phyloP scores from a whole-genome alignment of 2,797 vertebrate species.

The Passerculus sandwichensis region DNA sequence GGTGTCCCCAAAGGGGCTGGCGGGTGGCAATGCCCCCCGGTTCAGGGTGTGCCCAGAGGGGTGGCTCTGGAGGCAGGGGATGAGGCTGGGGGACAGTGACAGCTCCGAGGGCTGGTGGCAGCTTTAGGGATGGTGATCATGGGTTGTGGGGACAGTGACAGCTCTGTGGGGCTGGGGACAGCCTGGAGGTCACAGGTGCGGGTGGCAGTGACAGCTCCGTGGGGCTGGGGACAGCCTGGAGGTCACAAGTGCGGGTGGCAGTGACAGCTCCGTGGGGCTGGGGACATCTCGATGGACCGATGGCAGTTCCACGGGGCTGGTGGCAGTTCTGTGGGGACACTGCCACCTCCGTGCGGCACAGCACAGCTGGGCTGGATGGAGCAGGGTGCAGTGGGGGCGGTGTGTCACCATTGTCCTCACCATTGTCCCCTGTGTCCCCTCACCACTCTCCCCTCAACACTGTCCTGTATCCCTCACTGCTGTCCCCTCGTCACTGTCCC shows the following conservation, averaged over 20 bases:
- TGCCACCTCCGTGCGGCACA: neutral
- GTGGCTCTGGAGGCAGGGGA: no score
- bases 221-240: neutral
- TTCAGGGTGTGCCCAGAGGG: no score
- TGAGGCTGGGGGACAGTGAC: neutral
- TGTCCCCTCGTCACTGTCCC: no score
- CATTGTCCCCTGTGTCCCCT: neutral
- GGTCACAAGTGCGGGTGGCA: no score
- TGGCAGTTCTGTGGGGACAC: neutral
- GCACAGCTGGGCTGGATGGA: neutral
- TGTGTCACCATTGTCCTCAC: neutral
- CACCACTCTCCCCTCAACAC: no score
- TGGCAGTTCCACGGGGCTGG: neutral
- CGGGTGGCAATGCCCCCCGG: no score
- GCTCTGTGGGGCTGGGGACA: rapidly evolving
- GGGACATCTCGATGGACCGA: no score
- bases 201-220: no score
- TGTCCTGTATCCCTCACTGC: neutral
- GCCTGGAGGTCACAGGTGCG: no score
- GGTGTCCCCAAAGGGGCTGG: no score
- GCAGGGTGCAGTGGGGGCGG: no score
- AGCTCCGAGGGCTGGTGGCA: neutral
- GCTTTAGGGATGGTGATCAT: neutral
- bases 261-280: neutral
- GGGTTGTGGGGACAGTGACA: no score